These are phyloP conservation scores for Callipepla californica DNA, from an alignment of 2,113 vertebrate genomes.

Conservation along the genomic window DNA sequence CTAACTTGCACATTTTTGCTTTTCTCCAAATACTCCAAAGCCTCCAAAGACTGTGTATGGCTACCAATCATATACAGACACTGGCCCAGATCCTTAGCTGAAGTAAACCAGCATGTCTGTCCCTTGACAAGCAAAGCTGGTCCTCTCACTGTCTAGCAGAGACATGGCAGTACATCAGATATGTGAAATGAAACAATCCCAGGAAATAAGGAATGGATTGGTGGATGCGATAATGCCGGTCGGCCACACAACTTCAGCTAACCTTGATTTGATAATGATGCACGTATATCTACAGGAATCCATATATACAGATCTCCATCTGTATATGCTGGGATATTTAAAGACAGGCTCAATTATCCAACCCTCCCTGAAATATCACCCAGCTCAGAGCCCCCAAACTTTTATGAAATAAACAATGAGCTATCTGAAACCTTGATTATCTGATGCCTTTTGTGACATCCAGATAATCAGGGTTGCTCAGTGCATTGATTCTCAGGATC, in stretches of 20 bases:
- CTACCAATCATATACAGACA: neutral
- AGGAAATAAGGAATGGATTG: constrained; percentile 47
- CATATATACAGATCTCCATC: neutral
- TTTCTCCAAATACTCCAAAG: neutral
- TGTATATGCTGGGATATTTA: no score
- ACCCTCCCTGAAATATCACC: no score
- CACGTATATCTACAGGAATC: neutral
- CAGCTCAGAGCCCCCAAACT: no score
- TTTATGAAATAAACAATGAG: no score
- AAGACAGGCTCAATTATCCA: no score
- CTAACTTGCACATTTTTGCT: neutral
- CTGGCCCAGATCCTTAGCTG: neutral
- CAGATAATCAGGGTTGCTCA: constrained; percentile 52
- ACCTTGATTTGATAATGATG: constrained; percentile 11
- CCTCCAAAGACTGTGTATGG: neutral
- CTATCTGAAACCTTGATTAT: no score
- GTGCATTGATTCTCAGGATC: constrained; percentile 58
- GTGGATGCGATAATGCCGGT: constrained; percentile 31
- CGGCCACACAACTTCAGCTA: neutral
- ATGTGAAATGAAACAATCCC: constrained; percentile 38
- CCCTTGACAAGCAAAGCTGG: neutral
- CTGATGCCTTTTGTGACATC: no score
- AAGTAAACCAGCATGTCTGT: neutral
- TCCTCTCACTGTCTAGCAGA: neutral
- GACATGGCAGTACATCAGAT: neutral